Evolutionary conservation across 2,113 vertebrate species (phyloP).

Genomic region (Myotis yumanensis): DNA sequence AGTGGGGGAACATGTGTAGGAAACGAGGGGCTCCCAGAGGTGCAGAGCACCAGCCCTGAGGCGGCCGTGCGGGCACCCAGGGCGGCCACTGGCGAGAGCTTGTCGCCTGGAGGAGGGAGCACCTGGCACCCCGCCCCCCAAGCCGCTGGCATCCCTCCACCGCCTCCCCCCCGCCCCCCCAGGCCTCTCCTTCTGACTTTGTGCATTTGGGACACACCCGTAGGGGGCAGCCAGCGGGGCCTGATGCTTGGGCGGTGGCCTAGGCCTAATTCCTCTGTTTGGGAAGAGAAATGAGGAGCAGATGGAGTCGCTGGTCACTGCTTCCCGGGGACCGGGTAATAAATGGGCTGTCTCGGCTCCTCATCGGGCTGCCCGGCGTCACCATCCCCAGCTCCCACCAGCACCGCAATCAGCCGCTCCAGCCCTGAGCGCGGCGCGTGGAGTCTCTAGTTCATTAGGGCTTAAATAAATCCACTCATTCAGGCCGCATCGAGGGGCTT

Average conservation of each 20-base stretch:
- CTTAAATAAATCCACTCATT: slow-evolving; percentile 62
- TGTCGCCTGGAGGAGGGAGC: not conserved
- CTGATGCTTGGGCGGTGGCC: not conserved
- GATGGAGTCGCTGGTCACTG: slow-evolving; percentile 57
- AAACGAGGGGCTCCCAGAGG: not conserved
- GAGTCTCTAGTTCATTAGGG: slow-evolving; percentile 64
- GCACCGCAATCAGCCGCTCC: not conserved
- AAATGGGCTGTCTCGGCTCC: not conserved
- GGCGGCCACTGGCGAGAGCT: fast-evolving
- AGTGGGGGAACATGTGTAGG: not conserved
- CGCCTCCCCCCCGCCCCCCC: fast-evolving
- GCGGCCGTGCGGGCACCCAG: fast-evolving
- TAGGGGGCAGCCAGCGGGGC: not conserved
- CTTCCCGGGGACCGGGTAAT: not conserved
- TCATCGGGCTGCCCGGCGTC: fast-evolving
- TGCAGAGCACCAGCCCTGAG: too few species aligned
- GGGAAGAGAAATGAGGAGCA: not conserved
- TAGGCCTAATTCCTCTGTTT: not conserved
- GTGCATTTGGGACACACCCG: not conserved
- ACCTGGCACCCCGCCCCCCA: too few species aligned
- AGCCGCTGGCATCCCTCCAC: fast-evolving
- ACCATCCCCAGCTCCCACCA: not conserved
- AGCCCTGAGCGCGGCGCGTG: not conserved
- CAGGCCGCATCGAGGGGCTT: slow-evolving; percentile 49
- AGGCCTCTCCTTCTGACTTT: not conserved